phyloP scores from a whole-genome alignment of 2,888 invertebrate genomes.

The Eristalinus sepulchralis region DNA sequence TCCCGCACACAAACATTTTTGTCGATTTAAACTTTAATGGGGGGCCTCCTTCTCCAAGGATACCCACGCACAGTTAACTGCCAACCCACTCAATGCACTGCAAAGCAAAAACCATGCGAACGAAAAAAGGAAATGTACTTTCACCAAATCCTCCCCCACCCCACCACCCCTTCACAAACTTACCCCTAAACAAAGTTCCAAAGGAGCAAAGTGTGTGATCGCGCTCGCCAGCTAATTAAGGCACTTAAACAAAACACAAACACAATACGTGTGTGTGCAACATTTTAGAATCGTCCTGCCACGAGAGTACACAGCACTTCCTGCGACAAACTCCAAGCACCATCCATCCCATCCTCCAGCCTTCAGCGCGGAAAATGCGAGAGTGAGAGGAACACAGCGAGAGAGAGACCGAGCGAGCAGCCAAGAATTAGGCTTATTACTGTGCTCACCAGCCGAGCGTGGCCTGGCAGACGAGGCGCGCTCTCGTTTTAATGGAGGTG shows the following conservation, averaged over 20 bases:
- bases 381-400: conserved; percentile 37
- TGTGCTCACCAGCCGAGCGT: background rate
- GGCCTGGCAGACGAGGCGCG: background rate
- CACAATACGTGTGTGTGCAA: conserved; percentile 66
- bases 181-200: conserved; percentile 45
- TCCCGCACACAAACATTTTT: too few species aligned
- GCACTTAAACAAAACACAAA: conserved; percentile 70
- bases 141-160: too few species aligned
- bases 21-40: too few species aligned
- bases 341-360: background rate
- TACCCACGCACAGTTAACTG: too few species aligned
- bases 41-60: too few species aligned
- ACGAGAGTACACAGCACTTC: background rate
- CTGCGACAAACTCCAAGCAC: background rate
- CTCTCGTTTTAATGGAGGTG: conserved; percentile 63
- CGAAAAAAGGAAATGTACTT: too few species aligned
- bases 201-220: conserved; percentile 70
- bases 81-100: too few species aligned
- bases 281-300: conserved; percentile 61
- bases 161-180: background rate
- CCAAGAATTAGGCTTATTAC: conserved; percentile 68
- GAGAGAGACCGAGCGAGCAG: conserved; percentile 4
- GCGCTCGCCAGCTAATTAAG: conserved; percentile 71
- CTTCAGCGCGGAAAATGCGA: background rate
- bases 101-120: too few species aligned